A percentile compares a stretch with the other conserved stretches of the same genome.
phyloP scores from a whole-genome alignment of 2,888 invertebrate genomes.

The Lumbricus terrestris region DNA sequence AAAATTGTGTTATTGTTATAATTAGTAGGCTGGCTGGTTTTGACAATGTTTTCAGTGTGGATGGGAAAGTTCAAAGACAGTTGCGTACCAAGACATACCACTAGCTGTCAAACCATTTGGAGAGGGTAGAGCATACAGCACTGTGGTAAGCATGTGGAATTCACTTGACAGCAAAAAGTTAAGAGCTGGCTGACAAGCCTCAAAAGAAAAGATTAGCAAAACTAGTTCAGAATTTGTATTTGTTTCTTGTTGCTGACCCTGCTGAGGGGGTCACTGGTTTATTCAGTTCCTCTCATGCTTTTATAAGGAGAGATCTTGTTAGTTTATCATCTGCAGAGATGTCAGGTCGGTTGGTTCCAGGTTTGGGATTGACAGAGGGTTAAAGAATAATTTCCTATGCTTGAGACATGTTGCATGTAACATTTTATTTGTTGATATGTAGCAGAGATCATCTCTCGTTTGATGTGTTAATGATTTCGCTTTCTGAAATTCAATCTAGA shows the following conservation, averaged over 20 bases:
- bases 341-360: no score
- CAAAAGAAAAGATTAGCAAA: not conserved
- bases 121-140: slow-evolving; percentile 73
- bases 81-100: slow-evolving; percentile 82
- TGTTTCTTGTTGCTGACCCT: not conserved
- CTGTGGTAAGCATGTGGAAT: slow-evolving; percentile 64
- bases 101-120: slow-evolving; percentile 82
- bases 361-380: no score
- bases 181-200: not conserved
- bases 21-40: not conserved
- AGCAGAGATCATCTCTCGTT: no score
- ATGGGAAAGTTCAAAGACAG: slow-evolving; percentile 79
- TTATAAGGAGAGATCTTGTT: no score
- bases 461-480: no score
- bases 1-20: not conserved
- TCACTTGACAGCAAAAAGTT: not conserved
- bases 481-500: no score
- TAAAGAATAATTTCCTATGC: no score
- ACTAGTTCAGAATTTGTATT: not conserved
- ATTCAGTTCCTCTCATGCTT: no score
- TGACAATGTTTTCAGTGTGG: slow-evolving; percentile 64
- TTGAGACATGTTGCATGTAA: no score
- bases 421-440: no score
- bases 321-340: no score
- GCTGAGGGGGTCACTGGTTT: not conserved